Conservation (phyloP, 1,140 invertebrate genomes). For the Lordiphosa mommai region DNA sequence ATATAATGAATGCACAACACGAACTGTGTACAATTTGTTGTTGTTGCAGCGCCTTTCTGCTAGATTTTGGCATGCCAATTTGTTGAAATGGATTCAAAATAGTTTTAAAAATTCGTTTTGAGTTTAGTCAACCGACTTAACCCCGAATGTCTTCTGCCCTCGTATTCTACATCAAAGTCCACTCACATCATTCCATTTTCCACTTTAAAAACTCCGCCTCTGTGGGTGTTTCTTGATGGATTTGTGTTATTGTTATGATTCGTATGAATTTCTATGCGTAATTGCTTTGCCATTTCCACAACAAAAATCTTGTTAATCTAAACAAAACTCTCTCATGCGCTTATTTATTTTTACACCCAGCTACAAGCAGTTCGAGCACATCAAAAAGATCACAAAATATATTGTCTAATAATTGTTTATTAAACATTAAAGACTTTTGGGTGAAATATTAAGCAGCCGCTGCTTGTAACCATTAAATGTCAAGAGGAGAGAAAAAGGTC, state of each 20-base stretch:
- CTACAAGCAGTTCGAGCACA: constrained; percentile 8
- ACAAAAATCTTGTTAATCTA: constrained; percentile 20
- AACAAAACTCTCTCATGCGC: constrained; percentile 24
- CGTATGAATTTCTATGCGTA: constrained; percentile 61
- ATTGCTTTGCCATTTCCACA: constrained; percentile 20
- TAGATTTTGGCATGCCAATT: too few species aligned
- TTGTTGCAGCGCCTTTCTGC: too few species aligned
- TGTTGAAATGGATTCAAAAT: too few species aligned
- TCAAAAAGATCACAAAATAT: constrained; percentile 45
- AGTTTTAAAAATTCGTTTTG: too few species aligned
- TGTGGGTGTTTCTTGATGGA: constrained; percentile 44
- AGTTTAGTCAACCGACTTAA: too few species aligned
- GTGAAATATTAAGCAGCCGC: constrained; percentile 61
- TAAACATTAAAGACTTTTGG: constrained; percentile 62
- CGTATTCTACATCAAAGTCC: too few species aligned
- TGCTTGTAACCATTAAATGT: constrained; percentile 33
- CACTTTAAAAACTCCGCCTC: not conserved
- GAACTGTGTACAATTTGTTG: too few species aligned
- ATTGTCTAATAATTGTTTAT: constrained; percentile 77
- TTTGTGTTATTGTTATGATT: constrained; percentile 75
- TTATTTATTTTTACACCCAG: constrained; percentile 51
- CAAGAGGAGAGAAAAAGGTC: constrained; percentile 23
- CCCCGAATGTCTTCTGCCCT: too few species aligned
- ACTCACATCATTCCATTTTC: not conserved
- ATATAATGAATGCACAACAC: too few species aligned